Evolutionary conservation across 2,888 invertebrate species (phyloP), one percentile per base, ranked within the genome.

Genomic region (Andrena fulva): DNA sequence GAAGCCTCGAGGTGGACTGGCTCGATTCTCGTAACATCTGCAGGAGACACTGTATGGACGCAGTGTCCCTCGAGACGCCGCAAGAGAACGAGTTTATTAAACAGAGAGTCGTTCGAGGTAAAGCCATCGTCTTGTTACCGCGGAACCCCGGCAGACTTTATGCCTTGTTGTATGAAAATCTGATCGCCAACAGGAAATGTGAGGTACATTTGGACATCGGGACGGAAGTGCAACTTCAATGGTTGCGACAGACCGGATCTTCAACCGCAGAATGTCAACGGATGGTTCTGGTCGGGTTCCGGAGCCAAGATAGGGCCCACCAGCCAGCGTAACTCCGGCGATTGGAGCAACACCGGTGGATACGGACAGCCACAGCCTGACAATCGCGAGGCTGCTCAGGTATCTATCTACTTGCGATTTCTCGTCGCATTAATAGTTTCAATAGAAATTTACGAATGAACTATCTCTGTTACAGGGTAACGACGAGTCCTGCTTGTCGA

Each of bases 281-380:
- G 98, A 64, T 98, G 98, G 98, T 98, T 98, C 96, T 98, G 98
- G 98, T 98, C 97, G 6, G 98, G 98, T 85, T 98, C 98, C 8
- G 98, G 98, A 42, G 98, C 97, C 83, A 98, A 98, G 95, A 97
- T 98, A 92, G 98, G 98, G 63, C 96, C 98, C 81, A 98, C 98
- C 73, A 96, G 97, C 48, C 97, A 98, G 94, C 96, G 98, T 85
- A 98, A 97, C 94, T 97, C 98, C 80, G 98, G 98, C 54, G 98
- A 98, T 93, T 98, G 98, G 98, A 98, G 97, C 89, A 95, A 95
- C 92, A 98, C 98, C 69, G 98, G 98, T 80, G 98, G 98, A 87
- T 98, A 96, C 93, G 97, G 97, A 69, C 97, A 98, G 92, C 95
- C 97, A 0, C 98, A 98, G 94, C 98, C 98, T 6, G 98, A 98